Conservation (phyloP, 2,113 vertebrate genomes). For the Vicugna pacos region DNA sequence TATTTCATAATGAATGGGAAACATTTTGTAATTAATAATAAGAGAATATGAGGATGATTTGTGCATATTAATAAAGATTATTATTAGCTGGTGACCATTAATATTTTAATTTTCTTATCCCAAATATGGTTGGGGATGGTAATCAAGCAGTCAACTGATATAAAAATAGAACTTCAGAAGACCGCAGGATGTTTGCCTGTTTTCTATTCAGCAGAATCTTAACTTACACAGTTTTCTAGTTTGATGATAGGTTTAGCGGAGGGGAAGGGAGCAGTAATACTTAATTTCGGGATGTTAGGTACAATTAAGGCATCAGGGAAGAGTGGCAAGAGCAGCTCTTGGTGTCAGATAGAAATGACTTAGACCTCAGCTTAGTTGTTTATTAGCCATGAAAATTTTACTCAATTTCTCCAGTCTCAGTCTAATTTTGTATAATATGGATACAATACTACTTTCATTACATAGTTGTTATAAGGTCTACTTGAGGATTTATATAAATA, state of each 20-base stretch:
- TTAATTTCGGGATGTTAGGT: not conserved
- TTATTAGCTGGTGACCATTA: not conserved
- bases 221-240: not conserved
- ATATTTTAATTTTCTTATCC: conserved; percentile 25
- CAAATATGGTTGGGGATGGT: not conserved
- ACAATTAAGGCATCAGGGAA: not conserved
- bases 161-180: not conserved
- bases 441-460: conserved; percentile 23
- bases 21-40: not conserved
- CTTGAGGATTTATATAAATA: conserved; percentile 51
- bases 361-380: not conserved
- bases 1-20: not conserved
- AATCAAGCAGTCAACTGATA: not conserved
- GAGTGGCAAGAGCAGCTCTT: not conserved
- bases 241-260: not conserved
- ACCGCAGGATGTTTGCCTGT: not conserved
- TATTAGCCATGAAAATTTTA: conserved; percentile 45
- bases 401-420: not conserved
- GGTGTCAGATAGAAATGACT: not conserved
- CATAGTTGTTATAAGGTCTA: conserved; percentile 10
- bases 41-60: not conserved
- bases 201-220: conserved; percentile 20
- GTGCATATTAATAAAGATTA: not conserved
- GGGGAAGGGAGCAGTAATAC: not conserved
- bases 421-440: conserved; percentile 33